Conservation (phyloP, 2,797 vertebrate species). For the Clarias pachynema region DNA sequence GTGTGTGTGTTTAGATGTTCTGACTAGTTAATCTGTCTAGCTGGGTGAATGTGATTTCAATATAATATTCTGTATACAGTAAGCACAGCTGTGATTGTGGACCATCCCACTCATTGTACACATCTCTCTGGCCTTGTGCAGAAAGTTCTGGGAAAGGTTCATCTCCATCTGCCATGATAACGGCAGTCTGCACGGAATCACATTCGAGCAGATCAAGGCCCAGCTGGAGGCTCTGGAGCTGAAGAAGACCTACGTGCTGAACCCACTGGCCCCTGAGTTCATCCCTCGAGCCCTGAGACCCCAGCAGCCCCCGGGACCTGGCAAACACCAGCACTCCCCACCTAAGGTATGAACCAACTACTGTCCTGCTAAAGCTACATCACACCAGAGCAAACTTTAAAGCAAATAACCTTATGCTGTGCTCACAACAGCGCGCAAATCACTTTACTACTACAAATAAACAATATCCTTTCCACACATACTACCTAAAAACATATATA, state of each 20-base stretch:
- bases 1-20: neutral
- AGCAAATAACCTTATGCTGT: neutral
- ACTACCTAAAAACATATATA: neutral
- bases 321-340: conserved; percentile 86
- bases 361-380: neutral
- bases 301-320: conserved; percentile 69
- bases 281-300: conserved; percentile 92
- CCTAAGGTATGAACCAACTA: conserved; percentile 85
- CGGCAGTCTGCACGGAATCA: conserved; percentile 96
- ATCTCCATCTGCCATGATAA: conserved; percentile 96
- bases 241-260: conserved; percentile 98
- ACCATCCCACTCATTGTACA: conserved; percentile 16
- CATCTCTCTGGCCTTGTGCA: conserved; percentile 61
- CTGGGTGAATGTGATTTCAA: neutral
- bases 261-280: conserved; percentile 96
- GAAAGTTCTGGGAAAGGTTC: conserved; percentile 99
- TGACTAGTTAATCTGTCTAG: neutral
- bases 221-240: conserved; percentile 97
- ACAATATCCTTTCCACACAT: neutral
- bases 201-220: conserved; percentile 96
- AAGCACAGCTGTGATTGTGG: conserved; percentile 27
- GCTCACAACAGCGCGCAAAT: neutral
- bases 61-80: conserved; percentile 1
- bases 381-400: neutral
- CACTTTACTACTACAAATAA: neutral